Conservation (phyloP, 2,113 vertebrate genomes). For the Pangasianodon hypophthalmus region DNA sequence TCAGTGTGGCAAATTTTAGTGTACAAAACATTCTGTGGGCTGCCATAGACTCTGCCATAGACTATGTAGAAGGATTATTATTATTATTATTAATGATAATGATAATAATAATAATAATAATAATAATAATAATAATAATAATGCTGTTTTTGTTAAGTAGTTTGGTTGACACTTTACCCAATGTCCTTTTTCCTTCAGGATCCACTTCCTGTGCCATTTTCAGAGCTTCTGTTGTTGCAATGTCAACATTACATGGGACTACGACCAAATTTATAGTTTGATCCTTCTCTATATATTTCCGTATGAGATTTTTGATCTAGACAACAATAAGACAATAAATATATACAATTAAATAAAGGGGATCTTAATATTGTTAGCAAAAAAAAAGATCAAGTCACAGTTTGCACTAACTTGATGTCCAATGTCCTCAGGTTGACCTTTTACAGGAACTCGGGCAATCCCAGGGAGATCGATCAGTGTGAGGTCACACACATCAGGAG, state of each 20-base stretch:
- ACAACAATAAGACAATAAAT: conserved; percentile 21
- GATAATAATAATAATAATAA: neutral
- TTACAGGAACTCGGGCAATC: conserved; percentile 77
- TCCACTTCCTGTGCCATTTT: conserved; percentile 83
- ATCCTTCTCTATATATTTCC: conserved; percentile 65
- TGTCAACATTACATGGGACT: conserved; percentile 81
- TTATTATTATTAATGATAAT: neutral
- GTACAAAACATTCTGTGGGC: no score
- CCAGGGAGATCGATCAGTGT: conserved; percentile 84
- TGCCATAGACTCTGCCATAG: no score
- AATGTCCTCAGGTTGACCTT: conserved; percentile 76
- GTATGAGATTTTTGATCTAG: conserved; percentile 76
- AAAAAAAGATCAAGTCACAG: neutral
- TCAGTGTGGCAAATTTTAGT: no score
- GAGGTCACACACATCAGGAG: conserved; percentile 75
- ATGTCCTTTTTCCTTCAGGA: conserved; percentile 76
- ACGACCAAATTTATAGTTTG: conserved; percentile 81
- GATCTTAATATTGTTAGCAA: neutral
- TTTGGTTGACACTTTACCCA: conserved; percentile 67
- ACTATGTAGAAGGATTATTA: no score
- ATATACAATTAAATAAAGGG: neutral
- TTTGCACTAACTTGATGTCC: conserved; percentile 68
- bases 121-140: neutral
- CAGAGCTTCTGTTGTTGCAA: conserved; percentile 81
- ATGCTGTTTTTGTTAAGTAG: neutral